Base-by-base conservation (phyloP, 1,140 invertebrate genomes). In the Pygmarrhopalites habei region DNA sequence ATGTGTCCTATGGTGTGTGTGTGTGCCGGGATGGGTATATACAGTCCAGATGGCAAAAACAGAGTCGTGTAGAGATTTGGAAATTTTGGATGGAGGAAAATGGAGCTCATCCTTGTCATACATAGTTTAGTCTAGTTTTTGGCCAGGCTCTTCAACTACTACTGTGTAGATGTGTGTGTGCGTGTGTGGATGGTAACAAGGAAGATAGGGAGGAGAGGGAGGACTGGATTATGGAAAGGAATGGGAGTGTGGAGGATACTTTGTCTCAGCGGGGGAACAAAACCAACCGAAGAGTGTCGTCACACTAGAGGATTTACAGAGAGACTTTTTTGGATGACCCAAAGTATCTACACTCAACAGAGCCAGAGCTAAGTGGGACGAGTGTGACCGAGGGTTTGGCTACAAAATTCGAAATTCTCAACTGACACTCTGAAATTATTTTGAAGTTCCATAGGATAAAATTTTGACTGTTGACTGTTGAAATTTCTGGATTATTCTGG, bases 201-300 rank as follows among this genome's bases (percentile, higher is more conserved):
- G 5, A 35, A 15, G 32, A 35, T 35, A 15, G 15, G 32, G 32
- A 35, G 32, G 32, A 35, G 15, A 35, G 53, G 26, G n/a, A 57
- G 17, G 55, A 23, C 14, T 57, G 28, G 41, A 29, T 43, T 25
- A 58, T 26, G 17, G 39, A 28, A 26, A 28, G 32, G 30, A 51
- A 47, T 47, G 35, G 29, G 14, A 61, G 49, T 52, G 59, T 58
- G n/a, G 59, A 49, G 51, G 51, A 61, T 52, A 61, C 59, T 61
- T 61, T 61, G 49, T 52, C 59, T 61, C 59, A 61, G 59, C 59
- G 41, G 47, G 59, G 49, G 49, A 23, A 52, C 49, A 52, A 52
- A 52, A 49, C 46, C 46, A 21, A 49, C n/a, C n/a, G n/a, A n/a
- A n/a, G n/a, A 49, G 46, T 21, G 46, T 49, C 46, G 46, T 49